Percentiles rank a stretch among this genome's conserved stretches.
Evolutionary conservation across 1,140 invertebrate genomes (phyloP).

Genomic region (Olivierus martensii): DNA sequence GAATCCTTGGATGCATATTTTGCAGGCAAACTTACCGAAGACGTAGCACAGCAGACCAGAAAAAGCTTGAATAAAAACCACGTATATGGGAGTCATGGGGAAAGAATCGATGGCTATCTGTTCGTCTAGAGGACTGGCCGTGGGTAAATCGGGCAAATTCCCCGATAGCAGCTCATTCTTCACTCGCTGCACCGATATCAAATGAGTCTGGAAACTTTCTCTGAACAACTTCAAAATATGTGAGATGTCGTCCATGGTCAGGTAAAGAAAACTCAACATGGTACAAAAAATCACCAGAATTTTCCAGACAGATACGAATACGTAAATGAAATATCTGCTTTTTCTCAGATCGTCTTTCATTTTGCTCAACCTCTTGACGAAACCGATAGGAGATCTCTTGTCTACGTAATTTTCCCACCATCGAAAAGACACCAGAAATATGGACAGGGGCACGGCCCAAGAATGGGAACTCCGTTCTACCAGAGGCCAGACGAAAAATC

Average conservation of each 20-base stretch:
- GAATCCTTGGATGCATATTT: conserved; percentile 68
- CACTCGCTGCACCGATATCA: conserved; percentile 8
- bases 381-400: conserved; percentile 31
- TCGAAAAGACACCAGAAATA: conserved; percentile 35
- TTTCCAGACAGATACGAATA: conserved; percentile 28
- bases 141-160: conserved; percentile 16
- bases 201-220: conserved; percentile 47
- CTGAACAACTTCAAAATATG: conserved; percentile 62
- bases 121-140: conserved; percentile 16
- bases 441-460: conserved; percentile 32
- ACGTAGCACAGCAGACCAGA: conserved; percentile 78
- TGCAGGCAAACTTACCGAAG: conserved; percentile 88
- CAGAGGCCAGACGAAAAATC: conserved; percentile 72
- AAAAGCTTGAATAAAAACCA: conserved; percentile 64
- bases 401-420: conserved; percentile 41
- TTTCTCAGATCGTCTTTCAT: conserved; percentile 59
- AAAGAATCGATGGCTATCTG: conserved; percentile 14
- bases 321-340: conserved; percentile 52
- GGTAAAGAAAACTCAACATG: conserved; percentile 47
- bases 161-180: neutral
- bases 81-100: conserved; percentile 44
- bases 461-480: conserved; percentile 9
- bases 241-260: conserved; percentile 58
- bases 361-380: conserved; percentile 60
- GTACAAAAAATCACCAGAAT: conserved; percentile 29